Percentiles rank a stretch among this genome's conserved stretches.
phyloP scores from a whole-genome alignment of 30 jellyfish, hydroid and myxozoan species.

The Pseudorhiza aurosa region DNA sequence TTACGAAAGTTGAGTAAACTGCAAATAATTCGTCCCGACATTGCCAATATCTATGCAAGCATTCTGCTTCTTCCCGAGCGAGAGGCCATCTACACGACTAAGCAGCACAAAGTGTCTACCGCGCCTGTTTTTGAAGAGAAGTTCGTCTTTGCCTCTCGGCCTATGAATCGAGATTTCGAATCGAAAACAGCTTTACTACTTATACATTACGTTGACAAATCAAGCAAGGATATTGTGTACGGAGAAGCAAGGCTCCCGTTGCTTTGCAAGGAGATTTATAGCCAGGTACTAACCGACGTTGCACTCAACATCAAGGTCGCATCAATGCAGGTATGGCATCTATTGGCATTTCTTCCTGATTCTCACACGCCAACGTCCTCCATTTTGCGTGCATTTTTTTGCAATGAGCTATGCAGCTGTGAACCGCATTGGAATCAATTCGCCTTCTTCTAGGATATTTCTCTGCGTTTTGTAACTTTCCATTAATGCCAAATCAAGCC shows the following conservation, averaged over 20 bases:
- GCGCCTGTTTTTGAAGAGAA: conserved; percentile 53
- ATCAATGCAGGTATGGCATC: conserved; percentile 66
- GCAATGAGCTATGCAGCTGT: too few species aligned
- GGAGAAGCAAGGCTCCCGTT: conserved; percentile 92
- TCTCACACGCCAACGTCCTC: too few species aligned
- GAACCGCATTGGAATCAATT: too few species aligned
- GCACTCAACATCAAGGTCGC: conserved; percentile 70
- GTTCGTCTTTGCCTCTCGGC: conserved; percentile 82
- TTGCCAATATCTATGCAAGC: conserved; percentile 47
- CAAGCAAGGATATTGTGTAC: conserved; percentile 63
- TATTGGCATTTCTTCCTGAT: too few species aligned
- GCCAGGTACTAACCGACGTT: conserved; percentile 84
- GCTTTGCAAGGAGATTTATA: conserved; percentile 81
- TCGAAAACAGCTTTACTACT: conserved; percentile 67
- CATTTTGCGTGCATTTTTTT: too few species aligned
- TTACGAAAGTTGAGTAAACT: conserved; percentile 45
- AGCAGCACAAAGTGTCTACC: conserved; percentile 22
- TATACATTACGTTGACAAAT: conserved; percentile 65
- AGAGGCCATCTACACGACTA: conserved; percentile 65
- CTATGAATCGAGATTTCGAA: conserved; percentile 95
- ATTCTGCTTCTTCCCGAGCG: conserved; percentile 83
- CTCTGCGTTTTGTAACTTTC: too few species aligned
- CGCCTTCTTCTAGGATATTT: too few species aligned
- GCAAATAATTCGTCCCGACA: conserved; percentile 69
- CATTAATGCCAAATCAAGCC: too few species aligned